Base-by-base conservation (phyloP, 2,113 vertebrate genomes). In the Potamarius usumacintae region DNA sequence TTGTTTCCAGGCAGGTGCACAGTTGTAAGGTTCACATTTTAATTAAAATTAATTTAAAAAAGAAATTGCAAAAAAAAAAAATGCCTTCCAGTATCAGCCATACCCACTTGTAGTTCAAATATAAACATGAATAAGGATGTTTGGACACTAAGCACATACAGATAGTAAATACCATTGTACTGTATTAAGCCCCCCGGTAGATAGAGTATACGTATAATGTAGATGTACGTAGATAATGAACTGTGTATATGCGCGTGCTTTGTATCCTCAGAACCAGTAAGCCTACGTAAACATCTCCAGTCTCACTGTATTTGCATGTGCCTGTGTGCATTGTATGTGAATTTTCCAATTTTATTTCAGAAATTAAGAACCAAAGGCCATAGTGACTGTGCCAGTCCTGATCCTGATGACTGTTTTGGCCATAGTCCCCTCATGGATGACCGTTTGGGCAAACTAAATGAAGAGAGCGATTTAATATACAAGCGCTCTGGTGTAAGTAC, bases 291-390 rank as follows among this genome's bases (percentile, higher is more conserved):
- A 30, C n/a, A 30, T 65, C 57, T 76, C 42, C 48, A 79, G 15
- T 78, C 63, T 84, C 27, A 76, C 9, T 84, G 55, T 85, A 53
- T 87, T 84, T 87, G 65, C 77, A 72, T 62, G 58, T 89, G n/a
- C 80, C 83, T 87, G 55, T 80, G 83, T 86, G 53, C 82, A 83
- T 77, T 96, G 95, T 96, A 95, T 97, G 96, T 97, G 96, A 98
- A 99, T 96, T 99, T 95, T 99, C 96, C 96, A 96, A 98, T 99
- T 99, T 97, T 97, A 96, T 99, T 99, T 97, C 98, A 99, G 98
- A 99, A 98, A 94, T 97, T 99, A 97, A 99, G 97, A 99, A 99
- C 98, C 96, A 99, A 99, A 97, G 98, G 98, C 97, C 97, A 99
- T 97, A 99, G 96, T 98, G 98, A 98, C 96, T 99, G 97, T 98